Evolutionary conservation across 2,113 vertebrate species (phyloP), one percentile per base, ranked within the genome.

Genomic region (Pheucticus melanocephalus): DNA sequence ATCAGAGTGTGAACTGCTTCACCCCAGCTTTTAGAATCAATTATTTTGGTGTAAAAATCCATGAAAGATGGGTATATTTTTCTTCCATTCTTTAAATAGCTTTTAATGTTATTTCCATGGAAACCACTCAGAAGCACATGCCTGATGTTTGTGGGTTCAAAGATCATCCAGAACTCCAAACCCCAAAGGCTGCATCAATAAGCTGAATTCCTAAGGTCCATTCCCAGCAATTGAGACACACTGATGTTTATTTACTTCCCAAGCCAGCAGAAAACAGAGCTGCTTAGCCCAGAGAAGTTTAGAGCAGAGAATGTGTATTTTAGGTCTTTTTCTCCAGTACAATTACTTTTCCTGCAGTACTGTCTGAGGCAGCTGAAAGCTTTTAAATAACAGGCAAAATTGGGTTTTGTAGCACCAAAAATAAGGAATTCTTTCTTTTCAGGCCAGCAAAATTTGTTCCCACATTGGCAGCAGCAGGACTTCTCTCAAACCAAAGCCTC

Each of bases 51-150:
- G 4, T 39, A 61, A 68, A 83, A 88, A 73, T 40, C 37, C 47
- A 37, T n/a, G 44, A 60, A 85, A 80, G 15, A 69, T 31, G 7
- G 23, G 31, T 56, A 83, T 21, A 5, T 68, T 86, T 76, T 81
- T 35, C 31, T 71, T 37, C 77, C 21, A 47, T 47, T 65, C 82
- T 82, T 89, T 57, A 76, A 90, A 86, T 14, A 90, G 25, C 33
- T 81, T 92, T 70, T 66, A 92, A 76, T 75, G 39, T 56, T 81
- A 82, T 95, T 94, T 70, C 87, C 87, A 95, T 94, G 93, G 89
- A 94, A 95, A 96, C 86, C 50, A 66, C 57, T 76, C 57, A 64
- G 51, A 79, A 31, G 39, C 61, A 51, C 25, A 33, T 27, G 44
- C 30, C 45, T 54, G 66, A 90, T 15, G 39, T 85, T 72, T 75